Evolutionary conservation across 2,888 invertebrate species (phyloP).

Genomic region (Machimus atricapillus): DNA sequence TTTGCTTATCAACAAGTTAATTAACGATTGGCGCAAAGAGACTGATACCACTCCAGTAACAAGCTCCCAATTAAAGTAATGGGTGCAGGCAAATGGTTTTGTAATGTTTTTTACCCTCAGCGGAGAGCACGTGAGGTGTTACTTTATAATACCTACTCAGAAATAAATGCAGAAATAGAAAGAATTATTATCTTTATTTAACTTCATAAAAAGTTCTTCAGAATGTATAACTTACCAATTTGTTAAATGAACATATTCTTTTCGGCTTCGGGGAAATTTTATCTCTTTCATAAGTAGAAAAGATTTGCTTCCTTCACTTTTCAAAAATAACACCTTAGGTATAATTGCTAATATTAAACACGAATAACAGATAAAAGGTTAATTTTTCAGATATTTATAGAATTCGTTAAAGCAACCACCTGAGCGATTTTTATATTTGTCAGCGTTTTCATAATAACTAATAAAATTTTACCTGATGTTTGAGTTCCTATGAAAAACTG

Average conservation of each 20-base stretch:
- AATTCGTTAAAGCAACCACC: too few species aligned
- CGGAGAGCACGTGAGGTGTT: background rate
- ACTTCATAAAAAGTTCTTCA: background rate
- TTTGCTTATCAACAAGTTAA: slow-evolving; percentile 27
- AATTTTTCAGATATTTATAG: too few species aligned
- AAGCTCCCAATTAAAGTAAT: slow-evolving; percentile 22
- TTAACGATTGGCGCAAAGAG: slow-evolving; percentile 22
- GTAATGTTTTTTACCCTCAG: background rate
- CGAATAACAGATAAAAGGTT: too few species aligned
- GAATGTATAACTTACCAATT: background rate
- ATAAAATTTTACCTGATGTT: too few species aligned
- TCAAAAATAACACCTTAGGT: background rate
- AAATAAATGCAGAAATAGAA: background rate
- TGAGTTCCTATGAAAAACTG: too few species aligned
- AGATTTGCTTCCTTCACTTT: background rate
- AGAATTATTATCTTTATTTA: background rate
- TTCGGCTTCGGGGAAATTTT: too few species aligned
- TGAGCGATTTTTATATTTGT: too few species aligned
- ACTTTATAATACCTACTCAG: background rate
- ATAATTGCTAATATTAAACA: too few species aligned
- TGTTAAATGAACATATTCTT: background rate
- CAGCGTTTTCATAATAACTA: too few species aligned
- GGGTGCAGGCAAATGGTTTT: slow-evolving; percentile 17
- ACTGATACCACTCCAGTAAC: background rate
- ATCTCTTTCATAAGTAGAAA: background rate